Conservation (phyloP, 2,888 invertebrate species). For the Anaspis maculata region DNA sequence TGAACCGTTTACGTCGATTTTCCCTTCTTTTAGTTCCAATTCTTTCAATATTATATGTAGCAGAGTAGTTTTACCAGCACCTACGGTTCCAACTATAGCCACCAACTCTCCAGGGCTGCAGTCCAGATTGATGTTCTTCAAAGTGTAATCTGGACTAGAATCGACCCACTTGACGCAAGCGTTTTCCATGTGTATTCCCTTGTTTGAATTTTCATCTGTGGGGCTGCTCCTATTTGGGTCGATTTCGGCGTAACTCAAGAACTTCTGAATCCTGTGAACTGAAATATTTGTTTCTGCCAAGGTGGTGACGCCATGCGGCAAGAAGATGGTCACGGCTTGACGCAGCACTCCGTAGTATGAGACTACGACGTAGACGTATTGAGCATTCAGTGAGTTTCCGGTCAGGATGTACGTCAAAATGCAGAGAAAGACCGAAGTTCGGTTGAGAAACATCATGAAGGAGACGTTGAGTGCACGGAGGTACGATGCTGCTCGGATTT, state of each 20-base stretch:
- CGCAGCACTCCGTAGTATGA: constrained; percentile 82
- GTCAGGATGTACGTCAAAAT: constrained; percentile 65
- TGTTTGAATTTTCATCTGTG: not conserved
- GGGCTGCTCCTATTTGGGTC: not conserved
- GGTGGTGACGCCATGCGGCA: constrained; percentile 52
- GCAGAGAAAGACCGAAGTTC: constrained; percentile 76
- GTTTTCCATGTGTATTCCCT: constrained; percentile 35
- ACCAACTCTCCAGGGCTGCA: constrained; percentile 52
- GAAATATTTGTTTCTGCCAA: constrained; percentile 32
- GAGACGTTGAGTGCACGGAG: constrained; percentile 67
- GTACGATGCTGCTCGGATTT: constrained; percentile 62
- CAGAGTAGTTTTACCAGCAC: constrained; percentile 51
- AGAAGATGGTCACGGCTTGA: constrained; percentile 55
- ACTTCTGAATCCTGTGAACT: constrained; percentile 52
- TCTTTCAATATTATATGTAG: constrained; percentile 58
- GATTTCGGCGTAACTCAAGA: constrained; percentile 42
- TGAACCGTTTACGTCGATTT: constrained; percentile 56
- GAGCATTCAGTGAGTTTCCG: constrained; percentile 64
- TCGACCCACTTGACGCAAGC: constrained; percentile 59
- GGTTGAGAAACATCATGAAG: constrained; percentile 78
- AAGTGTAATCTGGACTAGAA: constrained; percentile 27
- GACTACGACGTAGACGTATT: constrained; percentile 77
- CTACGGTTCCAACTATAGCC: constrained; percentile 53
- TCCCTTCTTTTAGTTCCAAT: constrained; percentile 56
- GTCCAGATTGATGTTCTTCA: constrained; percentile 56